phyloP scores from a whole-genome alignment of 2,888 invertebrate species.

The Drosophila paranaensis region DNA sequence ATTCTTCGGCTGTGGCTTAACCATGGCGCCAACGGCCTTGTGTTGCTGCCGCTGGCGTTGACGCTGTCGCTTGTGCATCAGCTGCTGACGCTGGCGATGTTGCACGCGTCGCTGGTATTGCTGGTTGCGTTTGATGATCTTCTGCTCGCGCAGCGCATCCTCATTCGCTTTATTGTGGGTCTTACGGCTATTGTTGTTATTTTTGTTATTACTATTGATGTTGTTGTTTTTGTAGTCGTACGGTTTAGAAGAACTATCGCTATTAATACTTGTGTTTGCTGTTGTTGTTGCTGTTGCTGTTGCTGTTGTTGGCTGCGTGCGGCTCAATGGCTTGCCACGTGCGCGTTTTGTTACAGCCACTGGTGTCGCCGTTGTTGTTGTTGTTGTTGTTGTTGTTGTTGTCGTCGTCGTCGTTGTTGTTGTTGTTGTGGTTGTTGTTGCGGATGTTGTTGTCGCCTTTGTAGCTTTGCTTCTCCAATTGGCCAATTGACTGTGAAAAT shows the following conservation, averaged over 20 bases:
- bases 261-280: constrained; percentile 68
- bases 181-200: constrained; percentile 61
- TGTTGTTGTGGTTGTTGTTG: constrained; percentile 43
- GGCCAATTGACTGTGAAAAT: constrained; percentile 48
- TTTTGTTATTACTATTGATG: constrained; percentile 28
- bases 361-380: constrained; percentile 52
- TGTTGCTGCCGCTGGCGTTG: constrained; percentile 50
- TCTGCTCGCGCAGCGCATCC: constrained; percentile 52
- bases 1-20: constrained; percentile 76
- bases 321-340: constrained; percentile 50
- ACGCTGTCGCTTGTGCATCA: constrained; percentile 34
- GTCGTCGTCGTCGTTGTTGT: constrained; percentile 46
- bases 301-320: constrained; percentile 45
- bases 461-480: constrained; percentile 26
- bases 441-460: constrained; percentile 23
- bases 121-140: constrained; percentile 56
- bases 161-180: constrained; percentile 31
- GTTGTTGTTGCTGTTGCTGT: constrained; percentile 43
- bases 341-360: constrained; percentile 45
- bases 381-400: constrained; percentile 48
- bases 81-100: constrained; percentile 47
- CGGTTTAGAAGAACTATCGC: constrained; percentile 60
- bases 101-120: constrained; percentile 37
- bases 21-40: constrained; percentile 48
- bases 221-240: constrained; percentile 34